Evolutionary conservation across 64 coral and sea anemone genomes (phyloP), one percentile per base, ranked within the genome.

Genomic region (Actinia equina): DNA sequence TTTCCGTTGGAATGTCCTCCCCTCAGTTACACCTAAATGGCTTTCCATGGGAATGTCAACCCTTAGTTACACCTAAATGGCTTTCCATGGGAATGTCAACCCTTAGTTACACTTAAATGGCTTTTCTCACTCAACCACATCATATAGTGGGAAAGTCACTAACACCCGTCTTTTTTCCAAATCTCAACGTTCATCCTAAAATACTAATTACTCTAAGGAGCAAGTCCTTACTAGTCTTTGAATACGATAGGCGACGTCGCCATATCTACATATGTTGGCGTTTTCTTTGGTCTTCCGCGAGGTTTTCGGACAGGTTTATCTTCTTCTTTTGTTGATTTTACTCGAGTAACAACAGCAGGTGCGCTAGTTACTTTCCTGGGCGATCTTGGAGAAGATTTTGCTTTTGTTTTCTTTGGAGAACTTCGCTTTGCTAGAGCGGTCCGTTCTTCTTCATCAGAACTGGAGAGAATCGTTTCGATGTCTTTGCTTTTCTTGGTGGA

Each of bases 231-330:
- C 49, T 52, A 81, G 78, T 81, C 78, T 81, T 81, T 81, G 14
- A 81, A 81, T 11, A 81, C 78, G 22, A 81, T 81, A 22, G 78
- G 78, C 12, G 78, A 81, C 4, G 78, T 81, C 17, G 78, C 78
- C 78, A 81, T 81, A 52, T 81, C 78, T 7, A 81, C 78, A 6
- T 49, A 52, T 74, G n/a, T 42, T n/a, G 49, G 43, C 2, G 78
- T 20, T 52, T 81, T 81, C 49, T 81, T 81, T 81, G 42, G 42
- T 49, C 43, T 81, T 49, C 78, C 78, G 0, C 78, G 78, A 49
- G 44, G 78, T 81, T 81, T 81, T 81, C 78, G 17, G 17, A 13
- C 78, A 0, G 78, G 43, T 81, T 44, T 81, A 17, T 30, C 69
- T 1, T 81, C n/a, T n/a, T n/a, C 44, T 81, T 52, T 52, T 49